Evolutionary conservation across 2,888 invertebrate genomes (phyloP), one percentile per base, ranked within the genome.

Genomic region (Sinopyrophorus schimmeli): DNA sequence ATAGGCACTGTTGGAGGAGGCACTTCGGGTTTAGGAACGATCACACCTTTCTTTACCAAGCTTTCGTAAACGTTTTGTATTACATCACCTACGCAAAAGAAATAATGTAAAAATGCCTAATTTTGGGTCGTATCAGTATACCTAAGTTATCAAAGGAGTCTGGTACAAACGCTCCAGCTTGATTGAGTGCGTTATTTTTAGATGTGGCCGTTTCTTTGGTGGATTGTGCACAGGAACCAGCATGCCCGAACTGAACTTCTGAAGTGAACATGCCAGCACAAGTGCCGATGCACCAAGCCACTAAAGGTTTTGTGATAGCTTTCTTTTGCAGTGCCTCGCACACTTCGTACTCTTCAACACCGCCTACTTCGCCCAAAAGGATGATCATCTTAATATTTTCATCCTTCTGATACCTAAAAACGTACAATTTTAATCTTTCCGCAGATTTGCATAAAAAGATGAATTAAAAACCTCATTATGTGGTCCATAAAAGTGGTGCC

Each of bases 1-100:
- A 99, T 98, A 5, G 98, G 98, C n/a, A 99, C 97, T 10, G 98
- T 97, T 1, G 99, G 99, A 20, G 99, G 99, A 5, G 97, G 94
- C 37, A 91, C 83, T 73, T 99, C 98, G 27, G 90, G 86, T 60
- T 86, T 84, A 0, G 93, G 93, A 5, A 89, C 83, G 62, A 99
- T 89, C 40, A 81, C 80, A 23, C 95, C 94, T 10, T 82, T 80
- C 38, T 81, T 78, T 0, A 99, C 94, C 52, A 99, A 77, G 35
- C 81, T 75, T 35, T 79, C 75, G 71, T 89, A 92, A 0, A 90
- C 89, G 59, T 78, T 80, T 66, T 81, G 81, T 58, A 94, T 87
- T 1, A 85, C 71, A 55, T 87, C 87, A n/a, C 95, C 98, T 62
- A n/a, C n/a, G n/a, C n/a, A n/a, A n/a, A n/a, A 6, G 6, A n/a